A percentile compares a stretch with the other conserved stretches of the same genome.
Evolutionary conservation across 2,113 vertebrate species (phyloP).

Genomic region (Atherinomorus stipes): DNA sequence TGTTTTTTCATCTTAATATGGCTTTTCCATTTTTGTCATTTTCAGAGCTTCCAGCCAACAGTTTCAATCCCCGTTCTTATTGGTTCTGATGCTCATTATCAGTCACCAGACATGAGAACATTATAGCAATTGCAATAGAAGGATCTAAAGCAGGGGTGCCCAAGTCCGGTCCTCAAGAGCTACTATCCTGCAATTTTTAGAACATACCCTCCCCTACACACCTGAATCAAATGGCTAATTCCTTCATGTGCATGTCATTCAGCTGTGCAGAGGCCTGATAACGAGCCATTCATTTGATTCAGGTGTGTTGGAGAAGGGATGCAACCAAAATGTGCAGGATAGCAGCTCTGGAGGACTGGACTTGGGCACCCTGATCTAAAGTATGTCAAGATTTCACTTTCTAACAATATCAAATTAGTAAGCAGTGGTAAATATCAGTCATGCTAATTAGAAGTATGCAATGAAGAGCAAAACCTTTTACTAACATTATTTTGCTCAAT

Average conservation of each 20-base stretch:
- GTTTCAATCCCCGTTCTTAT: constrained; percentile 30
- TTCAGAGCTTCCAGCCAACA: constrained; percentile 51
- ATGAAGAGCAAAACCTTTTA: background rate
- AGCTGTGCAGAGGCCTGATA: too few relatives aligned
- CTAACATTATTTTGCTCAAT: background rate
- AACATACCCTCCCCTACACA: too few relatives aligned
- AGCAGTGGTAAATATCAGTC: constrained; percentile 1
- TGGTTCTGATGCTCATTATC: constrained; percentile 4
- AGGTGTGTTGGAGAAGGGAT: too few relatives aligned
- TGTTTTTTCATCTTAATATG: constrained; percentile 56
- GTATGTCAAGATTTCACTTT: constrained; percentile 18
- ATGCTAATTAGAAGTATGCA: background rate
- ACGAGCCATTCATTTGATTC: too few relatives aligned
- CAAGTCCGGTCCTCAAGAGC: too few relatives aligned
- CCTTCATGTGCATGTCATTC: too few relatives aligned
- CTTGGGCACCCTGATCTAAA: too few relatives aligned
- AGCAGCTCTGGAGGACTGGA: too few relatives aligned
- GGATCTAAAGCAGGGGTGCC: too few relatives aligned
- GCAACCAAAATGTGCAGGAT: too few relatives aligned
- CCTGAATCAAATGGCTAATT: too few relatives aligned
- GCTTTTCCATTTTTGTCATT: constrained; percentile 55
- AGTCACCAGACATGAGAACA: constrained; percentile 23
- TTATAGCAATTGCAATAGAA: constrained; percentile 15
- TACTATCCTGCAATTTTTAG: too few relatives aligned
- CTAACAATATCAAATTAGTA: background rate